These are phyloP conservation scores for Bradypus variegatus DNA, from an alignment of 2,797 vertebrate genomes.

Conservation along the genomic window DNA sequence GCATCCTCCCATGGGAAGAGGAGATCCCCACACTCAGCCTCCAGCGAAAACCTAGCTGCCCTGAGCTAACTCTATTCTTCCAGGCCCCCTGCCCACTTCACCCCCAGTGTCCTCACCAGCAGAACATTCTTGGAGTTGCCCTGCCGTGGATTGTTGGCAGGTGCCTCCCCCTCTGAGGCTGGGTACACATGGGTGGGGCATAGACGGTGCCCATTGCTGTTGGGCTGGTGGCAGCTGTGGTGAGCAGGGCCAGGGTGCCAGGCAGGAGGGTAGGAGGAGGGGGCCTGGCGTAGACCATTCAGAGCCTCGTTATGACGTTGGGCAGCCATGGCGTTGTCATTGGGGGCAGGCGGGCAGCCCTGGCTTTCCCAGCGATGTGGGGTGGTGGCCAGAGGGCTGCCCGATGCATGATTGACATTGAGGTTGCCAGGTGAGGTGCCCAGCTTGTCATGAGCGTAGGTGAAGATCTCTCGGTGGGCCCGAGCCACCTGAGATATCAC, in stretches of 20 bases:
- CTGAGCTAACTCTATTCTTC: neutral
- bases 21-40: neutral
- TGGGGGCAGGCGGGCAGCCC: conserved; percentile 61
- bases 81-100: conserved; percentile 13
- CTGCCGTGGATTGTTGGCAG: conserved; percentile 61
- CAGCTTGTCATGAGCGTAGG: conserved; percentile 87
- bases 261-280: conserved; percentile 53
- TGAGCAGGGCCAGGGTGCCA: conserved; percentile 62
- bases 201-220: conserved; percentile 72
- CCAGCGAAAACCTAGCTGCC: conserved; percentile 3
- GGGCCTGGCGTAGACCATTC: conserved; percentile 54
- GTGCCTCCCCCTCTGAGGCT: conserved; percentile 55
- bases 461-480: conserved; percentile 89
- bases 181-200: conserved; percentile 72
- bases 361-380: conserved; percentile 73
- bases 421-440: conserved; percentile 58
- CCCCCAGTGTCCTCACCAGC: conserved; percentile 77
- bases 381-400: conserved; percentile 43
- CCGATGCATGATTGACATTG: conserved; percentile 55
- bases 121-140: conserved; percentile 77
- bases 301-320: conserved; percentile 74
- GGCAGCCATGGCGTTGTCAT: conserved; percentile 72
- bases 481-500: conserved; percentile 84
- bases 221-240: conserved; percentile 69
- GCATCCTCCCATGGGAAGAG: neutral